Conservation (phyloP, 2,888 invertebrate genomes). For the Drosophila imparisetae region DNA sequence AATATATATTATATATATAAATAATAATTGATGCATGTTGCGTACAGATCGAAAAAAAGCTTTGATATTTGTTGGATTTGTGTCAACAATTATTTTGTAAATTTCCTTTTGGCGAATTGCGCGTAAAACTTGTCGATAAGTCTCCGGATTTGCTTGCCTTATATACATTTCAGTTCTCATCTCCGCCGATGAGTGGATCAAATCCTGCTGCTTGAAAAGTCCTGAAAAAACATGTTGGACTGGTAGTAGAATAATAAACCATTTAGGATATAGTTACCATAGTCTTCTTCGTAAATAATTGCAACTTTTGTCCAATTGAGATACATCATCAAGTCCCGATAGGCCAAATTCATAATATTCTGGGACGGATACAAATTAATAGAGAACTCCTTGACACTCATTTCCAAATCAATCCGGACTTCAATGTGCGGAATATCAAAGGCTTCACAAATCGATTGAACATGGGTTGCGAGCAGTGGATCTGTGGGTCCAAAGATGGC, state of each 20-base stretch:
- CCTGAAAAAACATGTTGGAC: constrained; percentile 85
- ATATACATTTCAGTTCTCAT: constrained; percentile 90
- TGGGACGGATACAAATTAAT: constrained; percentile 95
- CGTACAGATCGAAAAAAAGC: constrained; percentile 95
- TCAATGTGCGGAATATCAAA: constrained; percentile 96
- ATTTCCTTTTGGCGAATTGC: constrained; percentile 93
- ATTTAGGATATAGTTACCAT: constrained; percentile 86
- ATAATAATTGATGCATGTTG: constrained; percentile 27
- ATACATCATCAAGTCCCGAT: constrained; percentile 93
- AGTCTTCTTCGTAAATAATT: constrained; percentile 96
- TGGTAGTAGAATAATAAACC: neutral
- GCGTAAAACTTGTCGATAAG: constrained; percentile 88
- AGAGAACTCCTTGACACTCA: constrained; percentile 88
- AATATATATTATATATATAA: neutral
- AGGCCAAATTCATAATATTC: constrained; percentile 91
- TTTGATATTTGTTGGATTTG: constrained; percentile 92
- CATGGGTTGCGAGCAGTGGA: constrained; percentile 91
- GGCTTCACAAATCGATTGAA: constrained; percentile 95
- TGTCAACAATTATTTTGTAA: constrained; percentile 94
- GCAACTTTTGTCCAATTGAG: constrained; percentile 97
- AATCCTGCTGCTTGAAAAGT: constrained; percentile 92
- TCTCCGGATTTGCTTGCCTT: constrained; percentile 89
- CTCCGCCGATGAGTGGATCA: constrained; percentile 88
- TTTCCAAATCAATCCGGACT: constrained; percentile 89
- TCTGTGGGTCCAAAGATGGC: constrained; percentile 90